Evolutionary conservation across 2,888 invertebrate species (phyloP).

Genomic region (Pterostichus madidus): DNA sequence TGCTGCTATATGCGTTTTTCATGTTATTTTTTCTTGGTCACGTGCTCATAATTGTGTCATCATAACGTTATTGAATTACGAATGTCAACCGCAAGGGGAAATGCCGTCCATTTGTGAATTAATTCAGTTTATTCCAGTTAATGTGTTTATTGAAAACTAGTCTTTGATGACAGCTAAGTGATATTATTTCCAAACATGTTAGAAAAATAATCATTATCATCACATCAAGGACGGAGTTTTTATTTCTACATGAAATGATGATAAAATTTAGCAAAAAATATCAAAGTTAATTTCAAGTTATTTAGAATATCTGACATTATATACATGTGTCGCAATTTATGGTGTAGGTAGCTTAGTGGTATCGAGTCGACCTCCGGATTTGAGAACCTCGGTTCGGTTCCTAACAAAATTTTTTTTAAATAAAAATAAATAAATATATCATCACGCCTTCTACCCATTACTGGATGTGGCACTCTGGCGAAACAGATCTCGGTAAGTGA

Average conservation of each 20-base stretch:
- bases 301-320: no score
- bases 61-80: constrained; percentile 64
- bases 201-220: constrained; percentile 16
- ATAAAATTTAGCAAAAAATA: no score
- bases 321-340: no score
- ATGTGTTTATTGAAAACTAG: constrained; percentile 62
- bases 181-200: constrained; percentile 19
- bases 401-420: no score
- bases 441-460: no score
- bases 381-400: no score
- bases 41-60: constrained; percentile 69
- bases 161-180: constrained; percentile 32
- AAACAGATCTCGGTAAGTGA: no score
- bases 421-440: no score
- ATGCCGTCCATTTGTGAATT: constrained; percentile 61
- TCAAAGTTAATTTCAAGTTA: no score
- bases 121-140: constrained; percentile 61
- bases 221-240: background rate
- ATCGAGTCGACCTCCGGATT: no score
- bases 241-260: background rate
- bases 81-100: constrained; percentile 53
- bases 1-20: constrained; percentile 77
- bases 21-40: constrained; percentile 76
- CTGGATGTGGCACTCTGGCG: no score
- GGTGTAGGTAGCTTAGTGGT: no score